Base-by-base conservation (phyloP, 2,797 vertebrate species). In the Linurgus olivaceus region DNA sequence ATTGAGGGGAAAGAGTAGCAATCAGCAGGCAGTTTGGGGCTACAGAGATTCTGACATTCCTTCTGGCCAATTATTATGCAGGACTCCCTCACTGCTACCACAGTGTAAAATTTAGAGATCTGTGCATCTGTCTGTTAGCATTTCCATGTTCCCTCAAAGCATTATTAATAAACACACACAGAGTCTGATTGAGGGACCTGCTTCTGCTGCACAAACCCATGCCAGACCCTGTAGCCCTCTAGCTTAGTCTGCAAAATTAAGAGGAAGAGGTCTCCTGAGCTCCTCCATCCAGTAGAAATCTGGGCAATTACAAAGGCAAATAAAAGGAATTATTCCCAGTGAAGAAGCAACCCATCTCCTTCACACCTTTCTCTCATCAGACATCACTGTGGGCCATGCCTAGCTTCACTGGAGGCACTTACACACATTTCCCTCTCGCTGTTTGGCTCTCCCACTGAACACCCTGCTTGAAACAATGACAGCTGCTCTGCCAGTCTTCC, bases 371-470 rank as follows among this genome's bases (percentile, higher is more conserved):
- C 21, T 72, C 19, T 25, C 4, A 1, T 35, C 29, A 45, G 37
- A 84, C 13, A 59, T 5, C 8, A 6, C 2, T 1, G 38, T 47
- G 31, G 35, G 45, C 24, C 31, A 9, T 38, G 68, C 7, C 24
- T 24, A 48, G n/a, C 70, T 38, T 40, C 54, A 31, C 25, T 17
- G 17, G 24, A 70, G 18, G 28, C 45, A 78, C 58, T 61, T 16
- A 24, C 1, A 61, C 1, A 1, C 1, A 10, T 45, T 63, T 4
- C 20, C 17, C 44, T 59, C 45, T 81, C 2, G 1, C 20, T 38
- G 63, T 50, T 59, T 35, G 19, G 35, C 19, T 67, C 29, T 87
- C 8, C 59, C 44, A 48, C 44, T 26, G 2, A 70, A 72, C 62
- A 75, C 8, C 1, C 2, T 5, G 17, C 28, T 42, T 35, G 70